These are phyloP conservation scores for Orestias chungarensis DNA, from an alignment of 2,797 vertebrate species.

Conservation along the genomic window DNA sequence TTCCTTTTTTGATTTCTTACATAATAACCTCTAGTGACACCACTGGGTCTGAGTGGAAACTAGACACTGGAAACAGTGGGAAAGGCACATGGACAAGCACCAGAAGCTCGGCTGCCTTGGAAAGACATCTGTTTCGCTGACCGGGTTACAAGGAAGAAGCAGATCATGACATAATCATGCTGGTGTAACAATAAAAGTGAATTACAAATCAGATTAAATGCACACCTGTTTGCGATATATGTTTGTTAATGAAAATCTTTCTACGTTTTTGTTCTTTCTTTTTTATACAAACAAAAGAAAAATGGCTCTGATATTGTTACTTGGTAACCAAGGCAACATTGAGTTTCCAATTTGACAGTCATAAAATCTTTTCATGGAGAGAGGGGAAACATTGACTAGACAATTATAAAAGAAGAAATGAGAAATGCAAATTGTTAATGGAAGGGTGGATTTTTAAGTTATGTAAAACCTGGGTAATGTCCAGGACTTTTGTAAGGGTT, in stretches of 20 bases:
- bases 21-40: conserved; percentile 66
- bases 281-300: not conserved
- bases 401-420: not conserved
- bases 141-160: not conserved
- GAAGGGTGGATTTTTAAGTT: conserved; percentile 10
- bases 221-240: not conserved
- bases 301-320: not conserved
- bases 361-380: conserved; percentile 15
- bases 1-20: conserved; percentile 43
- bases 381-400: conserved; percentile 12
- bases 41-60: conserved; percentile 48
- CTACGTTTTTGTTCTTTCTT: not conserved
- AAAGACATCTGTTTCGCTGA: conserved; percentile 48
- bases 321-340: conserved; percentile 19
- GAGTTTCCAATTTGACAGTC: conserved; percentile 4
- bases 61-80: conserved; percentile 56
- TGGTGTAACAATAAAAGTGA: not conserved
- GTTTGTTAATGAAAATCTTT: not conserved
- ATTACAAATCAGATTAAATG: conserved; percentile 7
- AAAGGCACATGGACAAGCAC: conserved; percentile 29
- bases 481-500: not conserved
- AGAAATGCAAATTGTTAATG: conserved; percentile 5
- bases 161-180: conserved; percentile 9
- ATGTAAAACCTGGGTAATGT: conserved; percentile 7
- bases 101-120: conserved; percentile 41